These are phyloP conservation scores for Abrostola triplasia DNA, from an alignment of 2,888 invertebrate genomes.

Conservation along the genomic window DNA sequence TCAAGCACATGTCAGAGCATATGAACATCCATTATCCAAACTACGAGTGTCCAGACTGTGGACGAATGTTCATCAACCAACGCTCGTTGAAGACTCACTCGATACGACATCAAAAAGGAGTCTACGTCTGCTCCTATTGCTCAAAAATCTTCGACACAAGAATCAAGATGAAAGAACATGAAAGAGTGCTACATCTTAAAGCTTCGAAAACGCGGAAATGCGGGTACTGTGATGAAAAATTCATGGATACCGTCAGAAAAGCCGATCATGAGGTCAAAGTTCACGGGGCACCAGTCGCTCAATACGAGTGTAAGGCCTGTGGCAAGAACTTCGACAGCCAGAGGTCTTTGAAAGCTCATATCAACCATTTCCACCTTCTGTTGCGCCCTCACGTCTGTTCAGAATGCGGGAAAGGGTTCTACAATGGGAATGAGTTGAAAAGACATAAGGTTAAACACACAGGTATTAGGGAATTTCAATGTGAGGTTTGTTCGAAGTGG, in stretches of 20 bases:
- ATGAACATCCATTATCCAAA: slow-evolving; percentile 76
- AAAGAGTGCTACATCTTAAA: slow-evolving; percentile 66
- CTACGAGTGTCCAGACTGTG: slow-evolving; percentile 67
- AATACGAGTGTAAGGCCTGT: slow-evolving; percentile 64
- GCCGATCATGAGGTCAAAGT: slow-evolving; percentile 60
- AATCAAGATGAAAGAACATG: slow-evolving; percentile 68
- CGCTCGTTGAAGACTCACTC: slow-evolving; percentile 48
- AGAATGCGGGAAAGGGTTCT: slow-evolving; percentile 42
- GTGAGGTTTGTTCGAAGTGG: slow-evolving; percentile 31
- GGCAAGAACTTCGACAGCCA: slow-evolving; percentile 59
- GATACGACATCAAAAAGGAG: slow-evolving; percentile 49
- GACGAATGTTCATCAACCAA: slow-evolving; percentile 64
- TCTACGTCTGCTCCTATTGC: slow-evolving; percentile 65
- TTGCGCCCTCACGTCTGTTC: slow-evolving; percentile 66
- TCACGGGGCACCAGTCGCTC: slow-evolving; percentile 57
- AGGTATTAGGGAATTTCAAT: slow-evolving; percentile 35
- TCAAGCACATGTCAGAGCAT: slow-evolving; percentile 70
- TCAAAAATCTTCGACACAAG: slow-evolving; percentile 71
- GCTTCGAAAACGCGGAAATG: slow-evolving; percentile 61
- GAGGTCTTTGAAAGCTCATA: slow-evolving; percentile 58
- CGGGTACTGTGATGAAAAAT: slow-evolving; percentile 65
- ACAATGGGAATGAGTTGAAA: slow-evolving; percentile 30
- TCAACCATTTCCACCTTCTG: slow-evolving; percentile 63
- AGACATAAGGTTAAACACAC: slow-evolving; percentile 38
- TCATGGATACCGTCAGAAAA: slow-evolving; percentile 55